These are phyloP conservation scores for Bombyx huttoni DNA, from an alignment of 2,888 invertebrate species.

Conservation along the genomic window DNA sequence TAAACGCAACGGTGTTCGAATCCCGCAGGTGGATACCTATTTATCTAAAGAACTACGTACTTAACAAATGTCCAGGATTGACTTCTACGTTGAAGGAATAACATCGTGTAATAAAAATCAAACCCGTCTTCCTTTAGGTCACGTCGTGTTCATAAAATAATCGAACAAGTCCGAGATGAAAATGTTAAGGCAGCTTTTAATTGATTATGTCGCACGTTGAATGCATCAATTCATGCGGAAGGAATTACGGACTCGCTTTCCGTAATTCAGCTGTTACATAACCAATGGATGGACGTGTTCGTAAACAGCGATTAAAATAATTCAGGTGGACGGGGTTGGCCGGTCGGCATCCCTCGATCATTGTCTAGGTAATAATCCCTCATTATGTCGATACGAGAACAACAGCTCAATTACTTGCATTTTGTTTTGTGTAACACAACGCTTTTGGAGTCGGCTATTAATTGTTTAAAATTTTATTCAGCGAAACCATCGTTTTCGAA, in stretches of 20 bases:
- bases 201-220: not conserved
- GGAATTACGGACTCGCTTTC: constrained; percentile 8
- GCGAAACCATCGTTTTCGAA: too few species aligned
- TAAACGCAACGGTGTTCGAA: too few species aligned
- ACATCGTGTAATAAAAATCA: too few species aligned
- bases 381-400: constrained; percentile 38
- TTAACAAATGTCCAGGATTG: too few species aligned
- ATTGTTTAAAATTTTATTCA: not conserved
- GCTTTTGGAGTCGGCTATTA: not conserved
- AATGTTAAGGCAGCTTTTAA: too few species aligned
- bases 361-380: constrained; percentile 25
- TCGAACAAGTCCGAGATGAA: too few species aligned
- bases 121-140: too few species aligned
- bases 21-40: too few species aligned
- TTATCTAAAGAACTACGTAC: too few species aligned
- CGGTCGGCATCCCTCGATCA: constrained; percentile 20
- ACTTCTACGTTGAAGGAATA: too few species aligned
- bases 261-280: constrained; percentile 8
- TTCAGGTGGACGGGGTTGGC: constrained; percentile 3
- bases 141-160: too few species aligned
- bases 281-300: constrained; percentile 3
- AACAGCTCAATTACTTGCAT: constrained; percentile 9
- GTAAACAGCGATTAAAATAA: constrained; percentile 15
- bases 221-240: not conserved
- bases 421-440: not conserved